A percentile compares a stretch with the other conserved stretches of the same genome.
Evolutionary conservation across 2,888 invertebrate genomes (phyloP).

Genomic region (Alitta virens): DNA sequence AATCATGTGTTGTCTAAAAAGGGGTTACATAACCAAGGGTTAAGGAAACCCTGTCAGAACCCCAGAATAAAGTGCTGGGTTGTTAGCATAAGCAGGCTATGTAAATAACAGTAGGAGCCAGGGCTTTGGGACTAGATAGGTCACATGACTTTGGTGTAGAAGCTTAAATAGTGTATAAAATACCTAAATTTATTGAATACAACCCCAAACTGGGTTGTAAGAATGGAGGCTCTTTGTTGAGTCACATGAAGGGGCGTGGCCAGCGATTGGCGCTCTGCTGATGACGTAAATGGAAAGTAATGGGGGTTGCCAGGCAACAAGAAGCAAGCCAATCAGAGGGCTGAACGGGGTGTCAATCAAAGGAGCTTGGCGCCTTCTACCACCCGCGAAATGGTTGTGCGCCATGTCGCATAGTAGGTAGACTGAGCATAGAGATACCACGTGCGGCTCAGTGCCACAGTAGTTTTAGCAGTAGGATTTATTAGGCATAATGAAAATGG

Average conservation of each 20-base stretch:
- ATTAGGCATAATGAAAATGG: constrained; percentile 46
- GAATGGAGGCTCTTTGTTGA: constrained; percentile 7
- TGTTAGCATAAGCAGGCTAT: too few relatives aligned
- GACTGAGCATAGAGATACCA: background rate
- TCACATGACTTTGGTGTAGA: too few relatives aligned
- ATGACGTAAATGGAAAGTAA: constrained; percentile 15
- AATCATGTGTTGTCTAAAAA: too few relatives aligned
- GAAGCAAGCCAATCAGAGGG: constrained; percentile 35
- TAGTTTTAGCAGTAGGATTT: constrained; percentile 10
- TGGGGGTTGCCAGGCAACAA: constrained; percentile 6
- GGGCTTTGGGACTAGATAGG: too few relatives aligned
- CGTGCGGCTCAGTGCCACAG: background rate
- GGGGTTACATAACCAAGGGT: too few relatives aligned
- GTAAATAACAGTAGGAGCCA: too few relatives aligned
- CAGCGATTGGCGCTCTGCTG: constrained; percentile 7
- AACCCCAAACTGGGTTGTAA: background rate
- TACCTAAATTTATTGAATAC: too few relatives aligned
- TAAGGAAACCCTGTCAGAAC: too few relatives aligned
- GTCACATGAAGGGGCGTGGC: background rate
- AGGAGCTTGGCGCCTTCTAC: constrained; percentile 37
- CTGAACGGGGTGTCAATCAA: constrained; percentile 39
- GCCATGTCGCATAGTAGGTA: constrained; percentile 29
- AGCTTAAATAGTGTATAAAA: too few relatives aligned
- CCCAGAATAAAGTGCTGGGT: too few relatives aligned
- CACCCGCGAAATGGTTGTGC: constrained; percentile 44